Evolutionary conservation across 2,797 vertebrate species (phyloP), one percentile per base, ranked within the genome.

Genomic region (Gouania willdenowi): DNA sequence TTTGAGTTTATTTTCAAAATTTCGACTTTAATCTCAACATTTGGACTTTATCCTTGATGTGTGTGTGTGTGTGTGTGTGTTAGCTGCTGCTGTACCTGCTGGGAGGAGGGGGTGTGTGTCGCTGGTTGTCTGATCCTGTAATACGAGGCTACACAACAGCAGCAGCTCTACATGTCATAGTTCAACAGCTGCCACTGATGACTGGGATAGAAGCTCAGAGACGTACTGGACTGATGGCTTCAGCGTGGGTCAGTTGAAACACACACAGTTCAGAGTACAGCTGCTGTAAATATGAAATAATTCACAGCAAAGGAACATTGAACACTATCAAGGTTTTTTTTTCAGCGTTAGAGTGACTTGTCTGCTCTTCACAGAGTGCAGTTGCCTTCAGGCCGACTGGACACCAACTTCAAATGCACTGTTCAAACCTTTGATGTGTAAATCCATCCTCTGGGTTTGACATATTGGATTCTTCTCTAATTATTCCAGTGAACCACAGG

Each of bases 61-160:
- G 6, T 35, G 15, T 12, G 16, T 29, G 12, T 19, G 13, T 30
- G 6, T 35, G 15, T 38, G 2, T 42, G 11, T 21, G 4, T 36
- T 26, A 94, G 93, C 67, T 97, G 21, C 76, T 86, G 52, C 64
- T 95, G 71, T 92, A 89, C 62, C 44, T 92, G 49, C 79, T 94
- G 58, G 83, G 80, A 4, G 92, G 92, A 60, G 92, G 91, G 1
- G 87, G 88, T 57, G 89, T 94, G 71, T 90, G 89, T 71, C 88
- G 89, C 26, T 94, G 91, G 60, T 73, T 95, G 38, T 92, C 92
- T 0, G 85, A 90, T 58, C 89, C 92, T 5, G 72, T 94, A 34
- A 86, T 96, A 18, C 78, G 91, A 33, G 92, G 91, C 1, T 94
- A 93, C 46, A 93, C 90, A 22, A 91, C 90, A 0, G 92, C 91